Evolutionary conservation across 2,888 invertebrate species (phyloP), one percentile per base, ranked within the genome.

Genomic region (Drosophila nigricruria): DNA sequence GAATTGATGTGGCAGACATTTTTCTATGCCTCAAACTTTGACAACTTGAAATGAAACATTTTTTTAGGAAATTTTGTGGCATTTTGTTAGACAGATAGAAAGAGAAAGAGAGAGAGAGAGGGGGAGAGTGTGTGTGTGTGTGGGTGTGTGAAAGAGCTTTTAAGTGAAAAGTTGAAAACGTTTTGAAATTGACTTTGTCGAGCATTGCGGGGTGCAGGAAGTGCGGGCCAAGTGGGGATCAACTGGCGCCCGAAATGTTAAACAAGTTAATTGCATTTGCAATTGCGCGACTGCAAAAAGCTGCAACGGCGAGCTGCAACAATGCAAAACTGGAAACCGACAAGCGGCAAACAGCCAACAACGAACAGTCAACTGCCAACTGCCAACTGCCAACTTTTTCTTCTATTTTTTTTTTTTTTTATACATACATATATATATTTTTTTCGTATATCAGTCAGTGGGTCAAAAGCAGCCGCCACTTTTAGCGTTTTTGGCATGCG

Each of bases 191-290:
- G 54, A 32, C 47, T 60, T 65, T 52, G 38, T n/a, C 14, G 45
- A 5, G n/a, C 5, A 16, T 2, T 10, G 43, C 16, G 53, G 25
- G 20, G 38, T 63, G 49, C 54, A 43, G 68, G 25, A 36, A 53
- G 8, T 27, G 25, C 36, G 25, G 12, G 67, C 67, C 67, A 59
- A 72, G 72, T 67, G 77, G 58, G 68, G 76, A 79, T 74, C 75
- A 75, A 68, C 76, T 75, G 79, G 79, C 79, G 79, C 67, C 75
- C 70, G 67, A 75, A 79, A 77, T 79, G 77, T 79, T 79, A 67
- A 77, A 89, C 86, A 89, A 89, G 88, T 89, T 89, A 89, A 89
- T 86, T 86, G 88, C 85, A 77, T 80, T 85, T 83, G 78, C 72
- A 70, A 77, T 62, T 61, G 68, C 50, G 63, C 54, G 36, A 73